Base-by-base conservation (phyloP, 1,140 invertebrate genomes). In the Heliconius congener region DNA sequence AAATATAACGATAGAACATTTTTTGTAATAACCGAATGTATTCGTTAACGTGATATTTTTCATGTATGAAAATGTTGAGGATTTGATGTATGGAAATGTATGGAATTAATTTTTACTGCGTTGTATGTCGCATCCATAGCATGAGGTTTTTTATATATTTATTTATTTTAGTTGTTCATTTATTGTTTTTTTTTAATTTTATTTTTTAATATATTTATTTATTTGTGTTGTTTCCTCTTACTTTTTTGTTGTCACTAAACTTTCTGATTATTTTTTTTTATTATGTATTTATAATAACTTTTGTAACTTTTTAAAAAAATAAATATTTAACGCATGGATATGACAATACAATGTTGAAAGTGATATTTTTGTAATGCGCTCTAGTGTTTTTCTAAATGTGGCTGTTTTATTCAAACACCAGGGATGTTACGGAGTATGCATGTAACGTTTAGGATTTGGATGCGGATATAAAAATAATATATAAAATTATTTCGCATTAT, bases 41-140 rank as follows among this genome's bases (percentile, higher is more conserved):
- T 93, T 93, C 89, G 85, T 85, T 88, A 84, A 88, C 86, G 93
- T 94, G 91, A 94, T 94, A 93, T 93, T 93, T 72, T 92, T 89
- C 86, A 88, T 89, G 83, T 91, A 90, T 23, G n/a, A 23, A 66
- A n/a, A 66, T 66, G 60, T 30, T 66, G 71, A 82, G 87, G 91
- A 91, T 91, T 94, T 94, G 92, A 83, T 73, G 77, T 81, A 82
- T 73, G 91, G 91, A 94, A 93, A 93, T 93, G 91, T 90, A 80
- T 85, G 73, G 55, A 66, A 66, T 66, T 66, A 66, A 66, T 66
- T 66, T 66, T 66, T 52, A 66, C 27, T 72, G 71, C 57, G 46
- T 77, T 85, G 76, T 83, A 87, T 86, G 88, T 88, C 86, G 83
- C 84, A 86, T 91, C 88, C 87, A 83, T 83, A 77, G 76, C 79